Percentiles rank a stretch among this genome's conserved stretches.
Conservation (phyloP, 2,888 invertebrate genomes). For the Reticulitermes lucifugus region DNA sequence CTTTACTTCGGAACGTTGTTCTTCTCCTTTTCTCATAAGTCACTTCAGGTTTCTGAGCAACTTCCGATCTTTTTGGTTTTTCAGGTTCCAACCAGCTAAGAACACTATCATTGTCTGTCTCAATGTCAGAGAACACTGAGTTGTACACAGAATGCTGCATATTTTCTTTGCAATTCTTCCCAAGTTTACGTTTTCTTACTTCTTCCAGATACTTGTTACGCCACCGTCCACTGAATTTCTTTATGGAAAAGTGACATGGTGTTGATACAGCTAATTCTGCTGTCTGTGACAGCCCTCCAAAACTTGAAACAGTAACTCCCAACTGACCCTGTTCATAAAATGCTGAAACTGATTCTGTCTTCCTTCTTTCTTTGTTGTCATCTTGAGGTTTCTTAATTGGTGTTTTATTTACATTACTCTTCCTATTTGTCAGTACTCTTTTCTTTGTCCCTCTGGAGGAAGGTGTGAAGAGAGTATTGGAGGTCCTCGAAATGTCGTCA, state of each 20-base stretch:
- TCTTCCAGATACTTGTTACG: background rate
- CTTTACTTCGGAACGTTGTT: background rate
- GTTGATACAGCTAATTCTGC: background rate
- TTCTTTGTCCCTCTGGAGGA: background rate
- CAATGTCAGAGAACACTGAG: constrained; percentile 23
- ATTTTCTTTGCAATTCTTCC: background rate
- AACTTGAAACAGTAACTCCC: too few species aligned
- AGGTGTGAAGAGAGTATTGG: background rate
- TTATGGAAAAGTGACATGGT: background rate
- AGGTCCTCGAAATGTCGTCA: background rate
- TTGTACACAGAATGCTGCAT: background rate
- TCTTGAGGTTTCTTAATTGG: background rate
- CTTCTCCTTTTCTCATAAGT: constrained; percentile 5
- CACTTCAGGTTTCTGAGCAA: constrained; percentile 11
- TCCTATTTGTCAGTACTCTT: background rate
- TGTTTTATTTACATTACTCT: background rate
- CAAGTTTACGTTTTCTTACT: background rate
- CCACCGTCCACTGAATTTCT: constrained; percentile 1
- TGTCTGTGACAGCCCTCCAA: background rate
- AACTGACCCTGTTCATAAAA: background rate
- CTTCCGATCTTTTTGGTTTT: background rate
- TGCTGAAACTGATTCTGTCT: background rate
- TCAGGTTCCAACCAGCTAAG: background rate
- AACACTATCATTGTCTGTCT: constrained; percentile 5
- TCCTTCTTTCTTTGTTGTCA: background rate